phyloP scores from a whole-genome alignment of 2,113 vertebrate genomes.

The Seriola quinqueradiata region DNA sequence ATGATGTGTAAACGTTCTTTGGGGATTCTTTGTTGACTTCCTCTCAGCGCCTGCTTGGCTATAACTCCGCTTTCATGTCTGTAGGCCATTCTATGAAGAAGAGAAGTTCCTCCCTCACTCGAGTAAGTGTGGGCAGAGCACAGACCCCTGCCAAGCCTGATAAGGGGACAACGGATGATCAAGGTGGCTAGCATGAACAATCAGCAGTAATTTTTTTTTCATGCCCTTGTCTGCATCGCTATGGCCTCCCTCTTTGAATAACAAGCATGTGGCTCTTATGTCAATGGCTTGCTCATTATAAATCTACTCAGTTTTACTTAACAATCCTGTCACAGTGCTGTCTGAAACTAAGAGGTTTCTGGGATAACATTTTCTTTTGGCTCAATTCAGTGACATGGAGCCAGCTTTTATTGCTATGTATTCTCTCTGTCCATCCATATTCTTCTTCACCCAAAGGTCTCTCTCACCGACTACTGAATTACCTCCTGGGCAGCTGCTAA shows the following conservation, averaged over 20 bases:
- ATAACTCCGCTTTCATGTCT: conserved; percentile 80
- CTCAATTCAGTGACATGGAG: conserved; percentile 17
- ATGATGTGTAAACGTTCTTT: conserved; percentile 54
- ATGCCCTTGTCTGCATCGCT: conserved; percentile 38
- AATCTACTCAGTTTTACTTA: conserved; percentile 28
- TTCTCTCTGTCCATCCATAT: conserved; percentile 10
- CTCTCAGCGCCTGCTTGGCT: conserved; percentile 51
- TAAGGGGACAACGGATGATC: conserved; percentile 87
- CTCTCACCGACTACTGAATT: conserved; percentile 5
- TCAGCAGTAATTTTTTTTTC: conserved; percentile 41
- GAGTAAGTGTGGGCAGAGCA: conserved; percentile 86
- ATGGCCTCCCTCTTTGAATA: conserved; percentile 49
- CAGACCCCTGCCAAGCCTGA: conserved; percentile 83
- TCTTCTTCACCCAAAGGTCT: conserved; percentile 4
- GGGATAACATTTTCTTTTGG: conserved; percentile 24
- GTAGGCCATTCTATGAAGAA: conserved; percentile 88
- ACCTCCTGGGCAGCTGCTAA: conserved; percentile 3
- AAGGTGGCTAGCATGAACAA: conserved; percentile 86
- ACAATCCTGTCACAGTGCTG: conserved; percentile 4
- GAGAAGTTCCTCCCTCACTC: conserved; percentile 91
- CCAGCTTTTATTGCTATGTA: neutral
- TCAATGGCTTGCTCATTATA: conserved; percentile 41
- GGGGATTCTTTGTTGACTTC: conserved; percentile 57
- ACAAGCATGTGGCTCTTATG: conserved; percentile 60
- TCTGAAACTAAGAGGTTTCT: conserved; percentile 23